These are phyloP conservation scores for Epicampocera succincta DNA, from an alignment of 2,888 invertebrate genomes.

Conservation along the genomic window DNA sequence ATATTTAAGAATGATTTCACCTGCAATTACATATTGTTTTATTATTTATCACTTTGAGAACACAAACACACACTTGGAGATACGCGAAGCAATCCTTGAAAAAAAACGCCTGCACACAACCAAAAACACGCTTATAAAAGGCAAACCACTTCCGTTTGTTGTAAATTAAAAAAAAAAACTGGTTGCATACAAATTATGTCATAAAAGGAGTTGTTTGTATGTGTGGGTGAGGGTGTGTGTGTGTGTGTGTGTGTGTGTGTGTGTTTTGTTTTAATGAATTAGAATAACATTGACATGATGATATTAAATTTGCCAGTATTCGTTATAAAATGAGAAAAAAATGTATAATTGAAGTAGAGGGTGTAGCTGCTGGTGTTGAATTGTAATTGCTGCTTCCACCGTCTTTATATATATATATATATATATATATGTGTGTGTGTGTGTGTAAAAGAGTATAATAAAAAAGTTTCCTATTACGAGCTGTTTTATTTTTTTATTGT, in stretches of 20 bases:
- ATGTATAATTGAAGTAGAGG: not conserved
- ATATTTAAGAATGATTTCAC: slow-evolving; percentile 41
- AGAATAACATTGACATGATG: slow-evolving; percentile 60
- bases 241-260: not conserved
- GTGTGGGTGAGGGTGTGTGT: not conserved
- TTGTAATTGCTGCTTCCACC: not conserved
- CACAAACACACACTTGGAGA: slow-evolving; percentile 1
- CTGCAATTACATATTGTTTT: slow-evolving; percentile 62
- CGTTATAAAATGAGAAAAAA: slow-evolving; percentile 4
- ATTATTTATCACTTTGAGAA: slow-evolving; percentile 58
- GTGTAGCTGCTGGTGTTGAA: slow-evolving; percentile 54
- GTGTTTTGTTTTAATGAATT: slow-evolving; percentile 13
- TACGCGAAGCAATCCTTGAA: too few species aligned
- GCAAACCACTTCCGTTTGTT: slow-evolving; percentile 65
- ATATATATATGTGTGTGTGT: slow-evolving; percentile 42
- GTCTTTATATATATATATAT: slow-evolving; percentile 56
- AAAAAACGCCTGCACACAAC: not conserved
- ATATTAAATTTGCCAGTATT: slow-evolving; percentile 58
- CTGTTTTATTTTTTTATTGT: slow-evolving; percentile 34
- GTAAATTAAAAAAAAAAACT: slow-evolving; percentile 59
- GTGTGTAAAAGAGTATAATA: slow-evolving; percentile 6
- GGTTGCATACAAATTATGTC: slow-evolving; percentile 55
- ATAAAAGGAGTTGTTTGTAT: slow-evolving; percentile 26
- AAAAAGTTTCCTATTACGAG: slow-evolving; percentile 64
- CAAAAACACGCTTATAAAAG: not conserved